Conservation (phyloP, 2,113 vertebrate genomes). For the Chaetura pelagica region DNA sequence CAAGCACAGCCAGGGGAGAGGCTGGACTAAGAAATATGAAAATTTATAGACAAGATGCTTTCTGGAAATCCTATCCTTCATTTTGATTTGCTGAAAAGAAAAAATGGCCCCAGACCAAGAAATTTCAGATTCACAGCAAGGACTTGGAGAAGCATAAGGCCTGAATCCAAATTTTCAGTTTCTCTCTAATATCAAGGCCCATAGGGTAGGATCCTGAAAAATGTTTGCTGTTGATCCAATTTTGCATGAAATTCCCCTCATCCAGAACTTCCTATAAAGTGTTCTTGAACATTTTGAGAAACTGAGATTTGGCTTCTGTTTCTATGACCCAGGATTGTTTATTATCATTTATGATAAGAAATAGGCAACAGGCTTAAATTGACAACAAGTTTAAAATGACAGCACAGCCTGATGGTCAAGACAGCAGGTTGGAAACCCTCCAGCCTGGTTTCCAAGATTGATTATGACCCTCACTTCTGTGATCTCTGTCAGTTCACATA, state of each 20-base stretch:
- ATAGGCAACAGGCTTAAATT: background rate
- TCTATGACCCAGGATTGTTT: background rate
- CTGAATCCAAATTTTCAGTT: background rate
- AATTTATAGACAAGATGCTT: background rate
- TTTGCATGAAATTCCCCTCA: background rate
- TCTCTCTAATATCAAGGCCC: background rate
- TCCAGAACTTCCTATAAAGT: accelerated
- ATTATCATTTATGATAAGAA: background rate
- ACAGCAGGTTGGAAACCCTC: background rate
- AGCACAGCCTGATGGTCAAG: background rate
- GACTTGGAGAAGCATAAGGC: accelerated
- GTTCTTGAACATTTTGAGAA: background rate
- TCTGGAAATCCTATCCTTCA: background rate
- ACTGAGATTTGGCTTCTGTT: background rate
- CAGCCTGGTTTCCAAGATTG: background rate
- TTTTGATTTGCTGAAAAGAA: background rate
- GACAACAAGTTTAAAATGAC: background rate
- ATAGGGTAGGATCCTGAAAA: background rate
- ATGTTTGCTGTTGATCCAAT: background rate
- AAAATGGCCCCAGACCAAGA: background rate
- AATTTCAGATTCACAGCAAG: background rate
- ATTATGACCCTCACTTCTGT: no score
- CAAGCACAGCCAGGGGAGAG: background rate
- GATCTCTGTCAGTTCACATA: background rate
- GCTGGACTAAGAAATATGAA: background rate